Conservation (phyloP, 2,888 invertebrate genomes). For the Andrena bucephala region DNA sequence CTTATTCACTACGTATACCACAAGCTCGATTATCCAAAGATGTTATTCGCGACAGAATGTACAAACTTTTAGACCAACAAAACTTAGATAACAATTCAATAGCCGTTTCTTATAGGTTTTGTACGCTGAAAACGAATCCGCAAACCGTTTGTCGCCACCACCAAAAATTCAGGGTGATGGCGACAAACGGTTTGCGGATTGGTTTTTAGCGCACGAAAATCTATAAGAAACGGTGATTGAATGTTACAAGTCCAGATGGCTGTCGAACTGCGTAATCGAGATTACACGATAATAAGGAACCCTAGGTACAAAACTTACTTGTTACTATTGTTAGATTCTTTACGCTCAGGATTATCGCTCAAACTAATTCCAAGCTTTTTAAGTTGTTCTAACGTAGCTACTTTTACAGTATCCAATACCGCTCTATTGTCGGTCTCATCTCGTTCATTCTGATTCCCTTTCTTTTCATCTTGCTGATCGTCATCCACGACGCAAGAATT, state of each 20-base stretch:
- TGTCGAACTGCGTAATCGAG: background rate
- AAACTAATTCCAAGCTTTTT: slow-evolving; percentile 81
- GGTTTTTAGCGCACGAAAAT: no score
- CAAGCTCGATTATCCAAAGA: slow-evolving; percentile 3
- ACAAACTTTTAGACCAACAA: background rate
- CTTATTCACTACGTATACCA: slow-evolving; percentile 3
- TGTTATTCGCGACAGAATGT: background rate
- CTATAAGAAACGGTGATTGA: no score
- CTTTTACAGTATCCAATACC: slow-evolving; percentile 77
- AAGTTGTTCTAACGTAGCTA: slow-evolving; percentile 81
- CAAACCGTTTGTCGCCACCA: no score
- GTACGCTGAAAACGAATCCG: no score
- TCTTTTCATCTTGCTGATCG: slow-evolving; percentile 51
- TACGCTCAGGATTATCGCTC: slow-evolving; percentile 74
- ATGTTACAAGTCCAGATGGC: no score
- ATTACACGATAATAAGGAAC: slow-evolving; percentile 9
- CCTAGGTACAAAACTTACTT: slow-evolving; percentile 65
- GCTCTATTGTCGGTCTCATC: slow-evolving; percentile 63
- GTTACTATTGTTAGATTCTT: slow-evolving; percentile 72
- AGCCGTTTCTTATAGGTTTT: no score
- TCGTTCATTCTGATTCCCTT: slow-evolving; percentile 51
- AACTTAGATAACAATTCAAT: background rate
- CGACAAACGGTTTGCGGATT: no score
- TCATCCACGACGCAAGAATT: slow-evolving; percentile 81
- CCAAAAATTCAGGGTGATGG: no score